Percentiles rank a stretch among this genome's conserved stretches.
Evolutionary conservation across 2,797 vertebrate genomes (phyloP).

Genomic region (Selene dorsalis): DNA sequence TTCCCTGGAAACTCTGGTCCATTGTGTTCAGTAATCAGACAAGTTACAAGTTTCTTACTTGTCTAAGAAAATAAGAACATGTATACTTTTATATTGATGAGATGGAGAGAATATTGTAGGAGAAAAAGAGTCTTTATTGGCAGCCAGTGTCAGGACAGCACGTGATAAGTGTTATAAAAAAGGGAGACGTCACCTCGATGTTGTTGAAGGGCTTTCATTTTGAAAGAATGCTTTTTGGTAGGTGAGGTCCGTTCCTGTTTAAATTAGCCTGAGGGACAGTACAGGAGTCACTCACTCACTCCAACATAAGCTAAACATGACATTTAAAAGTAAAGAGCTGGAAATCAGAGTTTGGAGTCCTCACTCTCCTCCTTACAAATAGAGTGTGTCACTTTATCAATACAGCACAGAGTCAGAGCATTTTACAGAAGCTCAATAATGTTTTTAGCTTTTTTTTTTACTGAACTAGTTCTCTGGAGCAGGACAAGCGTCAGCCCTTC

Average conservation of each 20-base stretch:
- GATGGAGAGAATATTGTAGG: neutral
- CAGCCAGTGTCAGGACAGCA: neutral
- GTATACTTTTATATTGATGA: neutral
- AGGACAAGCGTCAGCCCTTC: neutral
- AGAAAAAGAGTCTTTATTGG: neutral
- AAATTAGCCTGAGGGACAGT: neutral
- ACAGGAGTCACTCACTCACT: too few relatives aligned
- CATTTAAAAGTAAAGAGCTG: too few relatives aligned
- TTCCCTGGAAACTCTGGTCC: conserved; percentile 61
- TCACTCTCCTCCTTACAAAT: too few relatives aligned
- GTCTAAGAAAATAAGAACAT: conserved; percentile 30
- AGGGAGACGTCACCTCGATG: conserved; percentile 26
- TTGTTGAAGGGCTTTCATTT: conserved; percentile 48
- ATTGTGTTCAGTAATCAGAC: conserved; percentile 59
- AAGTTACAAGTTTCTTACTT: conserved; percentile 1
- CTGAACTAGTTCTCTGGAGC: neutral
- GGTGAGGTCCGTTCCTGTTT: neutral
- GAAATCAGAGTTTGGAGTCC: too few relatives aligned
- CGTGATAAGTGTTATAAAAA: neutral
- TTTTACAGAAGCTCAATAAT: neutral
- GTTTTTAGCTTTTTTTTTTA: neutral
- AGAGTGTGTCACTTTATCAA: neutral
- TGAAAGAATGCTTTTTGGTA: neutral
- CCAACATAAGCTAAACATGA: neutral
- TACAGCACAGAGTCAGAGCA: neutral